These are phyloP conservation scores for Campoletis raptor DNA, from an alignment of 2,888 invertebrate species.

Conservation along the genomic window DNA sequence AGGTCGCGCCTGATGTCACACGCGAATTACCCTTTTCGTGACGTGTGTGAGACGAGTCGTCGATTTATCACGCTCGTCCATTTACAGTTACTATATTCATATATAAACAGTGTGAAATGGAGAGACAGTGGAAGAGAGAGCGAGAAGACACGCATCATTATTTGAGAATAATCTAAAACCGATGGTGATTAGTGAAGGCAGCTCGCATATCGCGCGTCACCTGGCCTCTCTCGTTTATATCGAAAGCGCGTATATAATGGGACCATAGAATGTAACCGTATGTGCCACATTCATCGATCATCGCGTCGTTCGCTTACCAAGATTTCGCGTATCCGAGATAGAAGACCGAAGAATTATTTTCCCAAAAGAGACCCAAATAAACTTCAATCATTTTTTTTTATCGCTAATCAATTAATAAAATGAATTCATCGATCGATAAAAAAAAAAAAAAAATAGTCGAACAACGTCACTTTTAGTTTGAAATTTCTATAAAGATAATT, in stretches of 20 bases:
- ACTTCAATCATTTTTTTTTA: not conserved
- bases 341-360: not conserved
- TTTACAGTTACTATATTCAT: slow-evolving; percentile 24
- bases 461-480: not conserved
- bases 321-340: slow-evolving; percentile 6
- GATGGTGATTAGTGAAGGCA: slow-evolving; percentile 84
- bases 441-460: not conserved
- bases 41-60: slow-evolving; percentile 44
- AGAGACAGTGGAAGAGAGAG: not conserved
- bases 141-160: slow-evolving; percentile 81
- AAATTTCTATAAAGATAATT: not conserved
- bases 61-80: slow-evolving; percentile 64
- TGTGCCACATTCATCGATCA: slow-evolving; percentile 62
- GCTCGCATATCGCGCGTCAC: slow-evolving; percentile 80
- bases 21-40: slow-evolving; percentile 47
- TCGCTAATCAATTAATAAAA: slow-evolving; percentile 5
- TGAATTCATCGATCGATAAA: not conserved
- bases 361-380: slow-evolving; percentile 4
- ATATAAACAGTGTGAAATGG: not conserved
- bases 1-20: slow-evolving; percentile 40
- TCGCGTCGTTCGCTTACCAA: slow-evolving; percentile 26
- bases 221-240: slow-evolving; percentile 80
- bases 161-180: slow-evolving; percentile 85
- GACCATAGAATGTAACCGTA: slow-evolving; percentile 32
- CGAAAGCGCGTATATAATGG: slow-evolving; percentile 57